Evolutionary conservation across 2,888 invertebrate species (phyloP).

Genomic region (Tetragonula carbonaria): DNA sequence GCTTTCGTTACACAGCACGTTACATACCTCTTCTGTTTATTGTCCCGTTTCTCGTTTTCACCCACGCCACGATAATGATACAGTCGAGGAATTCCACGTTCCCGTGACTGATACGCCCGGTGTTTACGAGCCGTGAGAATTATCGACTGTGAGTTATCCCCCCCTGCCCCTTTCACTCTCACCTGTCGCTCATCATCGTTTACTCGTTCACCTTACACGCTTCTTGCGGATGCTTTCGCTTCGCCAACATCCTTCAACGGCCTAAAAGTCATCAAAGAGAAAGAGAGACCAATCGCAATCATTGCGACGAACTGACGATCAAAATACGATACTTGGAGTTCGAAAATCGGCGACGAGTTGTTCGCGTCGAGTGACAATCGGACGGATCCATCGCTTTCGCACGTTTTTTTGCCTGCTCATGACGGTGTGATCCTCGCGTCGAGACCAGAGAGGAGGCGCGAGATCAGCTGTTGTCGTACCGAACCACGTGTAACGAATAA

Average conservation of each 20-base stretch:
- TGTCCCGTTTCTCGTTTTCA: constrained; percentile 10
- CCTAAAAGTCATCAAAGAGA: background rate
- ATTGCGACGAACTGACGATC: background rate
- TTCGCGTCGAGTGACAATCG: background rate
- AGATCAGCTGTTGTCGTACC: constrained; percentile 5
- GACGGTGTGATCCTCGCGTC: background rate
- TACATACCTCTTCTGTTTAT: background rate
- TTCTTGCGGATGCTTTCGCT: background rate
- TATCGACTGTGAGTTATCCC: constrained; percentile 34
- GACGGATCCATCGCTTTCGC: background rate
- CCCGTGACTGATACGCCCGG: constrained; percentile 18
- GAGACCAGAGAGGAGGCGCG: background rate
- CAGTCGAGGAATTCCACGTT: constrained; percentile 37
- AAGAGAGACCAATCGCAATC: background rate
- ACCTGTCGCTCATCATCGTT: constrained; percentile 22
- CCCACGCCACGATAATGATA: constrained; percentile 15
- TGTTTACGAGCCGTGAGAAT: constrained; percentile 36
- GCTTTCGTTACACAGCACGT: constrained; percentile 31
- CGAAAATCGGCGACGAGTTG: background rate
- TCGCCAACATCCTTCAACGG: background rate
- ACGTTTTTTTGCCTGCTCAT: background rate
- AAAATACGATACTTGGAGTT: background rate
- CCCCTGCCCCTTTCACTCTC: constrained; percentile 30
- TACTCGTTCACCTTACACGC: constrained; percentile 8
- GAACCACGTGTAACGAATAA: constrained; percentile 48